A percentile compares a stretch with the other conserved stretches of the same genome.
Conservation (phyloP, 2,888 invertebrate genomes). For the Masnerella sp. region DNA sequence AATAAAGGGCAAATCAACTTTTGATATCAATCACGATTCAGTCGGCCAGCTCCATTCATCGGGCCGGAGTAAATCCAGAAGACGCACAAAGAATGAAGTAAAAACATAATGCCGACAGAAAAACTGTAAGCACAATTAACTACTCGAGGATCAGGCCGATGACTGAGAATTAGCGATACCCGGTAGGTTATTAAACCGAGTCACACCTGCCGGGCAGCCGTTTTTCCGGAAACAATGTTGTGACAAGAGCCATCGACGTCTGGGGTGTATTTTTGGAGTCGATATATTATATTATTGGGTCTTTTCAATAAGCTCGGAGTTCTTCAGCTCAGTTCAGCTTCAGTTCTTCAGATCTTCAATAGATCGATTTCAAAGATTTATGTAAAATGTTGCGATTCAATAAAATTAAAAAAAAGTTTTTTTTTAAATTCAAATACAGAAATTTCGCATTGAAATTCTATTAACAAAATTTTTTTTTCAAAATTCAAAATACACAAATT, state of each 20-base stretch:
- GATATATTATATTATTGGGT: too few species aligned
- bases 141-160: slow-evolving; percentile 59
- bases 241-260: slow-evolving; percentile 71
- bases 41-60: slow-evolving; percentile 28
- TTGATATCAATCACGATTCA: slow-evolving; percentile 43
- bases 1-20: slow-evolving; percentile 23
- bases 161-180: slow-evolving; percentile 53
- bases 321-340: too few species aligned
- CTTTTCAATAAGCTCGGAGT: too few species aligned
- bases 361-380: too few species aligned
- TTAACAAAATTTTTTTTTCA: too few species aligned
- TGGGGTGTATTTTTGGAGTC: slow-evolving; percentile 9
- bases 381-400: too few species aligned
- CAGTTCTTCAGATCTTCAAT: too few species aligned
- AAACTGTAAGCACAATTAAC: slow-evolving; percentile 60
- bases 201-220: slow-evolving; percentile 66
- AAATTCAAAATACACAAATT: too few species aligned
- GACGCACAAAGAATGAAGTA: slow-evolving; percentile 57
- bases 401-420: too few species aligned
- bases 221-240: slow-evolving; percentile 75
- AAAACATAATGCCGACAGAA: slow-evolving; percentile 53
- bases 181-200: slow-evolving; percentile 65
- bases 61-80: slow-evolving; percentile 40
- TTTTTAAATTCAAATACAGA: too few species aligned
- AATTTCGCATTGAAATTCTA: too few species aligned